These are phyloP conservation scores for Paraescarpia echinospica DNA, from an alignment of 1,140 invertebrate species.

Conservation along the genomic window DNA sequence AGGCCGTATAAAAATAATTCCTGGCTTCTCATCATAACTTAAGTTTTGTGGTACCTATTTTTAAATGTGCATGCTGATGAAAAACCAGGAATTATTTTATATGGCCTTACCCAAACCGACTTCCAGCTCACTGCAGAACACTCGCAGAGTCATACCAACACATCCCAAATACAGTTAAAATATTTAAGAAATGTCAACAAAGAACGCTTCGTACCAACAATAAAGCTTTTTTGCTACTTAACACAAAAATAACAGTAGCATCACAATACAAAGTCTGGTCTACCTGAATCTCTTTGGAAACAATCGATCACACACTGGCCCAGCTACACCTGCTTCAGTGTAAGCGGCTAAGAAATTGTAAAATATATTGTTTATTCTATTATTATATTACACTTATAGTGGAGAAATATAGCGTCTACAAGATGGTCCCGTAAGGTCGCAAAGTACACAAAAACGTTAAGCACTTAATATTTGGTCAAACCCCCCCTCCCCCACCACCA, in stretches of 20 bases:
- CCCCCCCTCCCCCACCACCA: too few species aligned
- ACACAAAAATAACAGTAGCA: not conserved
- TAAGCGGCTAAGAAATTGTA: not conserved
- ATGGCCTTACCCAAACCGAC: not conserved
- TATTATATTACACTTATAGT: not conserved
- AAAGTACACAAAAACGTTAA: too few species aligned
- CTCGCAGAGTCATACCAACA: not conserved
- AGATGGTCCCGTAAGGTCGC: too few species aligned
- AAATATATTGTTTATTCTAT: not conserved
- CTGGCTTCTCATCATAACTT: too few species aligned
- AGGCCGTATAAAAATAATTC: too few species aligned
- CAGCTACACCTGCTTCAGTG: not conserved
- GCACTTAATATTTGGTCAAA: too few species aligned
- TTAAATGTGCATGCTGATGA: too few species aligned
- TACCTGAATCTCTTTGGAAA: too few species aligned
- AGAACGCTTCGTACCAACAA: not conserved
- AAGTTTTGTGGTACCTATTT: too few species aligned
- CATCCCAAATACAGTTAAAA: not conserved
- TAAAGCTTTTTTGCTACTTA: not conserved
- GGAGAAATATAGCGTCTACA: not conserved
- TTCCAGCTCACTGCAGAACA: not conserved
- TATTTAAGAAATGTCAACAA: not conserved
- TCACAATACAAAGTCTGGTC: too few species aligned
- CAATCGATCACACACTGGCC: not conserved
- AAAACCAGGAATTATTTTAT: too few species aligned